Percentiles rank a stretch among this genome's conserved stretches.
phyloP scores from a whole-genome alignment of 2,888 invertebrate species.

The Neoascia interrupta region DNA sequence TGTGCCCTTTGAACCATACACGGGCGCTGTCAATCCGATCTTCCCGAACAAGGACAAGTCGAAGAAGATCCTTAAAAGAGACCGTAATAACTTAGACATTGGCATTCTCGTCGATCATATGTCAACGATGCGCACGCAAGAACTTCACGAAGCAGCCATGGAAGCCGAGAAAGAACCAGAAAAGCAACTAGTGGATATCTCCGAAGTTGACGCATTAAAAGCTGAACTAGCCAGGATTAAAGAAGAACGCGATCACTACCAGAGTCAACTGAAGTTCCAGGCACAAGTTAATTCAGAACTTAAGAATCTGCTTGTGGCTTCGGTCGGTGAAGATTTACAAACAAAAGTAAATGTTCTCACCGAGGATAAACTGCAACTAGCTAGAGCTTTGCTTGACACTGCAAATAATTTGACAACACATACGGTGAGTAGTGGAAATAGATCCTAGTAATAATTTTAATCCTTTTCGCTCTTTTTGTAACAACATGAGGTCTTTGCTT shows the following conservation, averaged over 20 bases:
- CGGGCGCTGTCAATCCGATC: slow-evolving; percentile 90
- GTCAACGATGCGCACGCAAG: slow-evolving; percentile 84
- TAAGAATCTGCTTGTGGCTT: slow-evolving; percentile 95
- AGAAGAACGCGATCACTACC: slow-evolving; percentile 86
- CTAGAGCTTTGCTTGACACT: slow-evolving; percentile 90
- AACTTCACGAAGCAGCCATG: slow-evolving; percentile 80
- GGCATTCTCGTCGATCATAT: slow-evolving; percentile 86
- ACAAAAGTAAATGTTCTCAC: slow-evolving; percentile 93
- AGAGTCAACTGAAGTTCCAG: slow-evolving; percentile 92
- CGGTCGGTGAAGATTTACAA: slow-evolving; percentile 96
- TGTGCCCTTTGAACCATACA: slow-evolving; percentile 93
- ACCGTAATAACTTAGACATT: slow-evolving; percentile 84
- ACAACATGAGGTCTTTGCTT: too few species aligned
- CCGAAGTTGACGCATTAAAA: slow-evolving; percentile 70
- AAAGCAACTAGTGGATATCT: slow-evolving; percentile 4
- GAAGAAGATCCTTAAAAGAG: slow-evolving; percentile 70
- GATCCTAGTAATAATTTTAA: too few species aligned
- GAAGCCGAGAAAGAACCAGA: slow-evolving; percentile 65
- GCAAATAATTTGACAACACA: slow-evolving; percentile 92
- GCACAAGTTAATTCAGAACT: slow-evolving; percentile 94
- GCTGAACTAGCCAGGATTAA: slow-evolving; percentile 80
- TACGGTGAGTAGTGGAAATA: slow-evolving; percentile 83
- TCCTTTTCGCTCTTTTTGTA: too few species aligned
- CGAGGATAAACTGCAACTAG: slow-evolving; percentile 94
- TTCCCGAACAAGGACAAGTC: slow-evolving; percentile 80